Percentiles rank a stretch among this genome's conserved stretches.
Evolutionary conservation across 2,888 invertebrate genomes (phyloP).

Genomic region (Allygus modestus): DNA sequence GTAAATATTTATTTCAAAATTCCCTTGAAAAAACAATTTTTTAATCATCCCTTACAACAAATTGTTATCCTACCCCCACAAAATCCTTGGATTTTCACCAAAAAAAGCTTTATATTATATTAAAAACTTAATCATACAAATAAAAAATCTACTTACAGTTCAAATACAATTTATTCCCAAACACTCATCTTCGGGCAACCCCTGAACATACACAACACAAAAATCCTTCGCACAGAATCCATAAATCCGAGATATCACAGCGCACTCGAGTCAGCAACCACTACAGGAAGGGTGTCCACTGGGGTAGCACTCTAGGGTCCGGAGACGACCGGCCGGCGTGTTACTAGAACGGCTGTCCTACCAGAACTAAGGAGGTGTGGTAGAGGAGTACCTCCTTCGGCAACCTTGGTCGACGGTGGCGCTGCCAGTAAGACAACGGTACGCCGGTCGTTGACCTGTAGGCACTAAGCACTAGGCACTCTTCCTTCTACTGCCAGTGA

Average conservation of each 20-base stretch:
- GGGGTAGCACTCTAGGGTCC: neutral
- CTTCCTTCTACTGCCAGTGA: constrained; percentile 49
- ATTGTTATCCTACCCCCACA: no score
- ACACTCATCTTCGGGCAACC: neutral
- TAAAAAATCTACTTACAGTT: no score
- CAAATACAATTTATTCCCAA: neutral
- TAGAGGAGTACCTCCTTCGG: constrained; percentile 30
- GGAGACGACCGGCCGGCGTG: neutral
- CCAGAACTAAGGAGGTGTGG: constrained; percentile 51
- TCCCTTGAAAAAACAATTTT: no score
- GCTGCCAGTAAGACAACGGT: constrained; percentile 47
- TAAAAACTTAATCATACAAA: no score
- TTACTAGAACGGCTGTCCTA: constrained; percentile 18
- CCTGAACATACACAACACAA: constrained; percentile 20
- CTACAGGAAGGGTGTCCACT: neutral
- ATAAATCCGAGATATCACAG: neutral
- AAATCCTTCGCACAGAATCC: constrained; percentile 3
- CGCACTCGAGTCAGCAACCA: neutral
- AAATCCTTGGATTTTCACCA: no score
- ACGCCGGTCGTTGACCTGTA: constrained; percentile 37
- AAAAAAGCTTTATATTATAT: no score
- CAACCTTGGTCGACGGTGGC: constrained; percentile 53
- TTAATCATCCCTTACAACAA: no score
- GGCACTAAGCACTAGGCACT: constrained; percentile 29
- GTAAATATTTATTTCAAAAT: no score